These are phyloP conservation scores for Ecdyonurus torrentis DNA, from an alignment of 2,888 invertebrate genomes.

Conservation along the genomic window DNA sequence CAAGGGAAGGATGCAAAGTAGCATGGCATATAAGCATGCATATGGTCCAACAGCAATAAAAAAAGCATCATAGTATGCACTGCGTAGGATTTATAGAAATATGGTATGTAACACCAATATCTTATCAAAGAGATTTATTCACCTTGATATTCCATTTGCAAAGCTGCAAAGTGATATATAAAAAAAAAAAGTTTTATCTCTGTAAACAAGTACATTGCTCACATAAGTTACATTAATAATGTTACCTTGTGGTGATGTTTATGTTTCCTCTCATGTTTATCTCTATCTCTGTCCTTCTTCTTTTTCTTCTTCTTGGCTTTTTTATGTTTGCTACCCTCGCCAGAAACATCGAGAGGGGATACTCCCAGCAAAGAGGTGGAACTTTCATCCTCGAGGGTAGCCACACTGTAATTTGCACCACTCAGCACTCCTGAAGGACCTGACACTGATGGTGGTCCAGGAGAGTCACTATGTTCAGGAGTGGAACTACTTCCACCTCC, in stretches of 20 bases:
- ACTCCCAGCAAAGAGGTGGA: slow-evolving; percentile 17
- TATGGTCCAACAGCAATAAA: too few relatives aligned
- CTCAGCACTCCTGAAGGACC: not conserved
- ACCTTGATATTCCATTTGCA: too few relatives aligned
- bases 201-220: too few relatives aligned
- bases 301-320: slow-evolving; percentile 66
- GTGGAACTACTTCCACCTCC: slow-evolving; percentile 43
- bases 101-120: too few relatives aligned
- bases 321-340: slow-evolving; percentile 35
- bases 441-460: slow-evolving; percentile 19
- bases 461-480: slow-evolving; percentile 41
- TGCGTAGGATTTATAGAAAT: too few relatives aligned
- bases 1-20: too few relatives aligned
- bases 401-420: slow-evolving; percentile 17
- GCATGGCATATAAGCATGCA: too few relatives aligned
- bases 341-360: not conserved
- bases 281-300: slow-evolving; percentile 30
- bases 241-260: slow-evolving; percentile 47
- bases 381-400: slow-evolving; percentile 18
- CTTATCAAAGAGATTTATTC: too few relatives aligned
- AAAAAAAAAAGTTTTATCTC: too few relatives aligned
- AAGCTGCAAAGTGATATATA: too few relatives aligned
- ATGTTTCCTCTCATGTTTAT: slow-evolving; percentile 49
- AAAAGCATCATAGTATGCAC: too few relatives aligned
- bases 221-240: too few relatives aligned